Evolutionary conservation across 2,888 invertebrate species (phyloP), one percentile per base, ranked within the genome.

Genomic region (Agrotis puta): DNA sequence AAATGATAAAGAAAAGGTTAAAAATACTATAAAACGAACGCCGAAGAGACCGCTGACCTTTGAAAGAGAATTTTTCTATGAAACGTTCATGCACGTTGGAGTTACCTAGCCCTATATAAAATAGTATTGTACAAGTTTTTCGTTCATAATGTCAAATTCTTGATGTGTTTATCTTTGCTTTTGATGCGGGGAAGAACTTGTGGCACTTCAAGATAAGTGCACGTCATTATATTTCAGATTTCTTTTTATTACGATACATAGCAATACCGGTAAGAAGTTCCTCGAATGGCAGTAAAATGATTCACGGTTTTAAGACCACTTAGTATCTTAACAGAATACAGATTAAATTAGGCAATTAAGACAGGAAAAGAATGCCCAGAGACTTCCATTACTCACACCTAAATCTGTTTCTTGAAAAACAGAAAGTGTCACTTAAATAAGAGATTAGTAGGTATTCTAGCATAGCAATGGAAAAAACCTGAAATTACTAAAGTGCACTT

Each of bases 1-100:
- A 81, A 70, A 43, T 83, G 85, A 85, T 84, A 84, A 74, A 71
- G 59, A 77, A 81, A 85, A 85, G 84, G 81, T 83, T 74, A 85
- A 83, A 74, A 70, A 78, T 81, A 83, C 85, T 57, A 85, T 80
- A 76, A 78, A 85, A 83, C 74, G 54, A 39, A 27, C 63, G 69
- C 59, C 83, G 79, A 83, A 83, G 83, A 70, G 54, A 77, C 85
- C 85, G 77, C 83, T 75, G 81, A 85, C 83, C 81, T 85, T 80
- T 76, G 64, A 27, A 58, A 39, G 43, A 61, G 65, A 78, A 65
- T 59, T 59, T 58, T 81, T 70, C 64, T 71, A 65, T 78, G 54
- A 63, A 82, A 68, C 33, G 59, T 56, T 64, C 59, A 65, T 76
- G 65, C 70, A 59, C 20, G 50, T 43, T 64, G 64, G 58, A 57